These are phyloP conservation scores for Conistra vaccinii DNA, from an alignment of 2,888 invertebrate species.

Conservation along the genomic window DNA sequence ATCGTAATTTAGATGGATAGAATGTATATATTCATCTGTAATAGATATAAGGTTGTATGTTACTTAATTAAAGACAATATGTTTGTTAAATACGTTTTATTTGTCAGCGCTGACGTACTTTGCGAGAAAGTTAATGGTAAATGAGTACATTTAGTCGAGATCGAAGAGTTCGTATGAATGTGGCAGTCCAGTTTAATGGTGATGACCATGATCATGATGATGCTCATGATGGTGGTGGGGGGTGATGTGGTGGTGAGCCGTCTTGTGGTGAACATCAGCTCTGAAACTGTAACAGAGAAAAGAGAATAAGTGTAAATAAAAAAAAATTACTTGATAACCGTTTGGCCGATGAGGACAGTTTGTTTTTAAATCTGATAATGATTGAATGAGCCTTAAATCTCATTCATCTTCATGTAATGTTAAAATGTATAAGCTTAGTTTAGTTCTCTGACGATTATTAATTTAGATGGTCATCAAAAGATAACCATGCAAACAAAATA, in stretches of 20 bases:
- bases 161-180: slow-evolving; percentile 67
- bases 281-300: slow-evolving; percentile 76
- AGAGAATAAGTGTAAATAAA: background rate
- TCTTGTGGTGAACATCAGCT: slow-evolving; percentile 80
- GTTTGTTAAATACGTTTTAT: slow-evolving; percentile 65
- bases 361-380: background rate
- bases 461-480: background rate
- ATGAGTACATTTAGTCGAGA: slow-evolving; percentile 69
- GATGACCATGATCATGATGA: slow-evolving; percentile 68
- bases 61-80: slow-evolving; percentile 51
- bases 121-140: slow-evolving; percentile 62
- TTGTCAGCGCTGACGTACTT: slow-evolving; percentile 76
- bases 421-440: background rate
- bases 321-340: background rate
- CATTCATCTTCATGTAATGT: background rate
- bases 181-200: slow-evolving; percentile 72
- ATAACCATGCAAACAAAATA: background rate
- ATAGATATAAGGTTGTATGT: slow-evolving; percentile 13
- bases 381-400: no score
- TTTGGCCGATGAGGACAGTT: background rate
- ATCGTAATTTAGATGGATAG: background rate
- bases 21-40: slow-evolving; percentile 1
- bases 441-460: background rate
- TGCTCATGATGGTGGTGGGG: slow-evolving; percentile 71
- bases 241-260: slow-evolving; percentile 76